Base-by-base conservation (phyloP, 2,113 vertebrate species). In the Osmerus mordax region DNA sequence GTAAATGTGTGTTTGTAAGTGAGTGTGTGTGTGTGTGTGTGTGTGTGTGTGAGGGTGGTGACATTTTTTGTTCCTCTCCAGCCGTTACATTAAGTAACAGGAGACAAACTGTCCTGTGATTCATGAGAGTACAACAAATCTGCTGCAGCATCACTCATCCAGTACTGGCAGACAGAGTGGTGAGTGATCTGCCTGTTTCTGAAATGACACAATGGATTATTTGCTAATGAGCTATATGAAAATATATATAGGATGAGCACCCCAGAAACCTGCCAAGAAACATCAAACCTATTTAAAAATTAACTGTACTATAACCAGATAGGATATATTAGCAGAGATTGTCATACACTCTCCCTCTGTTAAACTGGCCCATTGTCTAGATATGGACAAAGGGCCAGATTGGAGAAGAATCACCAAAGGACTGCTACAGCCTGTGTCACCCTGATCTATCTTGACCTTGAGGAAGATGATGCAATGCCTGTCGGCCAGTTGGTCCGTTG, bases 381-480 rank as follows among this genome's bases (percentile, higher is more conserved):
- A 47, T 36, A 36, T 36, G 32, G 32, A 36, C 32, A 47, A 47
- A 47, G 41, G 41, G 41, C 41, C 41, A 11, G 41, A 47, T 11
- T 47, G 41, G 9, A 47, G 77, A 63, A 70, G 53, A 51, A n/a
- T 55, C 41, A 28, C 25, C 25, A 28, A 28, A 28, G 25, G 25
- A 28, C 25, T 28, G 25, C 25, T 28, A 28, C 25, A 28, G 25
- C 25, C 25, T 28, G 25, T 28, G 25, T 28, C 25, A 71, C 59
- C 72, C 62, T 81, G 28, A 66, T 65, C 69, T 67, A 72, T 80
- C 0, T 67, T 81, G 78, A 88, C 88, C 86, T 88, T 89, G 79
- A 66, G 70, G n/a, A 6, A 59, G 53, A n/a, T 55, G 72, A 52
- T 70, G 32, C 41, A 65, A 15, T 58, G 56, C 53, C 12, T 2